Base-by-base conservation (phyloP, 2,113 vertebrate genomes). In the Halichoerus grypus region DNA sequence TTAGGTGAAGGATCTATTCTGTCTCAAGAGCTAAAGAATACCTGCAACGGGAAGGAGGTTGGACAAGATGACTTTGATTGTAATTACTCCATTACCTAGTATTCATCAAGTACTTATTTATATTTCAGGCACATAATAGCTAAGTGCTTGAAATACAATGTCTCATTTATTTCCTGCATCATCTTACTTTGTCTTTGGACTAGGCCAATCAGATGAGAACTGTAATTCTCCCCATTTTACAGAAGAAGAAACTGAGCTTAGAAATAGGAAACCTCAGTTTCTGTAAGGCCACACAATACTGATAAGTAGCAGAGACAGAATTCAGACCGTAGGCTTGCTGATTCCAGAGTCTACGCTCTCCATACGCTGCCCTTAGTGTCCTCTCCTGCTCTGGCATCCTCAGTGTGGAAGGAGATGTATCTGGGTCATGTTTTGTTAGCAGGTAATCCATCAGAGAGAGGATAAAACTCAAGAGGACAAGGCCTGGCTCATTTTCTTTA, bases 191-290 rank as follows among this genome's bases (percentile, higher is more conserved):
- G 24, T 77, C 74, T 53, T 83, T 79, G 65, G 63, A 71, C 11
- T 31, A 59, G 53, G 67, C 49, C 57, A 18, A 1, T 55, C 31
- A 77, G 59, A 18, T 59, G 46, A 92, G 88, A 55, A 83, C 16
- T 31, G 36, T 65, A 31, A 42, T 76, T 84, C 46, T 94, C 46
- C 4, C 1, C 61, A 84, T 91, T 95, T 84, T 81, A 16, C 28
- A 88, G 83, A 51, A 90, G 83, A 51, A 90, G 49, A 88, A 74
- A 49, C 74, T 28, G 31, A 82, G 61, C 69, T 85, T 84, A 81
- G 46, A 69, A 39, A 42, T 36, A 49, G 61, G 9, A 65, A 61
- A 3, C 36, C 33, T 72, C 33, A 33, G 15, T 84, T 71, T 72
- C 26, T 86, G 42, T 3, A 18, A 49, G 31, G 33, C 51, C 72